Evolutionary conservation across 2,888 invertebrate genomes (phyloP).

Genomic region (Hydropsyche betteni): DNA sequence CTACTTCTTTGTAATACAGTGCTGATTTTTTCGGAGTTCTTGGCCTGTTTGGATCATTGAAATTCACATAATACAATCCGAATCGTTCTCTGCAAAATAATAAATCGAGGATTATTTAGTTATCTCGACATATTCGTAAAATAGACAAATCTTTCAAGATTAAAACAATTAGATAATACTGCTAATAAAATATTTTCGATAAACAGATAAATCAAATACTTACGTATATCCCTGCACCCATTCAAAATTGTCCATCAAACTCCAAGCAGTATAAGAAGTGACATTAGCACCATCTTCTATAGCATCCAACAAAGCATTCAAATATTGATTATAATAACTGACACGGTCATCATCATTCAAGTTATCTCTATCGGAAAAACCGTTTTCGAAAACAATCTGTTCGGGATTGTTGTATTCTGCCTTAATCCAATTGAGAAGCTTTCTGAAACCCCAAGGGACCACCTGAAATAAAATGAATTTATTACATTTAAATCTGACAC

Average conservation of each 20-base stretch:
- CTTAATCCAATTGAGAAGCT: slow-evolving; percentile 67
- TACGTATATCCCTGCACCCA: slow-evolving; percentile 54
- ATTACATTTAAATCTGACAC: neutral
- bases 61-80: slow-evolving; percentile 68
- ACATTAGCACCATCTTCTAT: slow-evolving; percentile 54
- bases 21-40: slow-evolving; percentile 67
- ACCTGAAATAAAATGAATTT: slow-evolving; percentile 31
- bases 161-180: no score
- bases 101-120: no score
- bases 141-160: no score
- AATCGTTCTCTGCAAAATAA: slow-evolving; percentile 60
- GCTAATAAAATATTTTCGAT: no score
- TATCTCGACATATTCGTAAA: no score
- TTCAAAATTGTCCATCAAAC: slow-evolving; percentile 55
- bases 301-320: slow-evolving; percentile 54
- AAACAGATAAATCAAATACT: slow-evolving; percentile 17
- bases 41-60: slow-evolving; percentile 62
- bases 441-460: slow-evolving; percentile 65
- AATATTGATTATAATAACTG: slow-evolving; percentile 53
- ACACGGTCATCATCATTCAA: slow-evolving; percentile 57
- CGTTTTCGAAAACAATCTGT: slow-evolving; percentile 70
- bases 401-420: slow-evolving; percentile 65
- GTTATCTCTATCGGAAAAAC: slow-evolving; percentile 61
- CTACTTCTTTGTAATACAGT: slow-evolving; percentile 56
- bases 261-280: slow-evolving; percentile 54